Evolutionary conservation across 2,113 vertebrate species (phyloP).

Genomic region (Synodontis membranacea): DNA sequence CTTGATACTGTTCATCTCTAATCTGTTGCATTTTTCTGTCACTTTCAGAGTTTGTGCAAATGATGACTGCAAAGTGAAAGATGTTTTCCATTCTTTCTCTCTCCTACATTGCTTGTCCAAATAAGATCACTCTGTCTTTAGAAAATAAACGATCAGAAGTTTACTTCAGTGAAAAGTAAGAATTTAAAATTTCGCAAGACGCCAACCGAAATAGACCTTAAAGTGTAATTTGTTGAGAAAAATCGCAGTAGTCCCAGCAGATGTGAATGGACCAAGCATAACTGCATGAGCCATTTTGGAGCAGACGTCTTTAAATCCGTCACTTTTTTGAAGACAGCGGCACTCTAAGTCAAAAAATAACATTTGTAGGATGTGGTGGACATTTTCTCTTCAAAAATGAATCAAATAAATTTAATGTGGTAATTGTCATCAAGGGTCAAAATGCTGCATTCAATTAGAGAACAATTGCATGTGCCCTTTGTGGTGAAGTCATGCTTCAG

Average conservation of each 20-base stretch:
- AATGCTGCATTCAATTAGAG: conserved; percentile 41
- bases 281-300: conserved; percentile 71
- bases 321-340: conserved; percentile 64
- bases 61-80: conserved; percentile 93
- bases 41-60: conserved; percentile 87
- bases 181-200: conserved; percentile 59
- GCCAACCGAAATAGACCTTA: conserved; percentile 57
- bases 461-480: conserved; percentile 35
- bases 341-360: conserved; percentile 58
- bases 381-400: conserved; percentile 55
- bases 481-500: conserved; percentile 45
- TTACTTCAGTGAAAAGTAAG: conserved; percentile 56
- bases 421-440: conserved; percentile 51
- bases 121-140: conserved; percentile 75
- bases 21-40: conserved; percentile 14
- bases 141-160: conserved; percentile 65
- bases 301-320: conserved; percentile 62
- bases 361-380: conserved; percentile 58
- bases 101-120: conserved; percentile 77
- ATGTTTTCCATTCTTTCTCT: conserved; percentile 51
- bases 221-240: conserved; percentile 67
- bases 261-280: conserved; percentile 79
- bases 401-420: conserved; percentile 51
- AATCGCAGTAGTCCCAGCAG: conserved; percentile 75
- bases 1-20: background rate